Conservation (phyloP, 2,113 vertebrate species). For the Poeciliopsis retropinna region DNA sequence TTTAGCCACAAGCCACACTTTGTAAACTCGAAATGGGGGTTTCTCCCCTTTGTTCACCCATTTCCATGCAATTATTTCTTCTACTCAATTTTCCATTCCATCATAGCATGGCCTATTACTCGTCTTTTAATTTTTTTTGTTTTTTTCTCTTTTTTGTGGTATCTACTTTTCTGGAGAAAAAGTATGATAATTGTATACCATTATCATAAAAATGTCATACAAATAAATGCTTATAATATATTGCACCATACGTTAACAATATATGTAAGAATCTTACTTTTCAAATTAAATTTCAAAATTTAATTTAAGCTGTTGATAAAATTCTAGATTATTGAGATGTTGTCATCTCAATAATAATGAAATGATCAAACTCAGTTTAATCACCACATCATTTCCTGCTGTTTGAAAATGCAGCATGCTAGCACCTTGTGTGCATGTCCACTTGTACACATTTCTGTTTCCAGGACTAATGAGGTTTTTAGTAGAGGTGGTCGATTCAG, state of each 20-base stretch:
- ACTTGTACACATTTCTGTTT: constrained; percentile 7
- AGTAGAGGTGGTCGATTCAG: constrained; percentile 32
- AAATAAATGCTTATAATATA: too few species aligned
- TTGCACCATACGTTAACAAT: too few species aligned
- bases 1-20: not conserved
- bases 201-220: too few species aligned
- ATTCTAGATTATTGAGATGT: not conserved
- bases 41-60: too few species aligned
- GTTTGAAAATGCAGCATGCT: not conserved
- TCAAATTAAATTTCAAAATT: too few species aligned
- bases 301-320: not conserved
- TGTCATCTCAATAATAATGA: too few species aligned
- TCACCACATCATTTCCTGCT: not conserved
- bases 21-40: not conserved
- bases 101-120: too few species aligned
- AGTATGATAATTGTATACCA: too few species aligned
- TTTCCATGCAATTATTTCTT: not conserved
- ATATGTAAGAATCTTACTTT: too few species aligned
- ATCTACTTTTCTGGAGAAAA: too few species aligned
- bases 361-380: not conserved
- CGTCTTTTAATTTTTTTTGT: too few species aligned
- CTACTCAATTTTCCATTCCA: not conserved
- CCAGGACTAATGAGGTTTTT: constrained; percentile 57
- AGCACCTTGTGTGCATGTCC: constrained; percentile 3
- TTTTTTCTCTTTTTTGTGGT: too few species aligned